Conservation (phyloP, 2,113 vertebrate genomes). For the Pluvianellus socialis region DNA sequence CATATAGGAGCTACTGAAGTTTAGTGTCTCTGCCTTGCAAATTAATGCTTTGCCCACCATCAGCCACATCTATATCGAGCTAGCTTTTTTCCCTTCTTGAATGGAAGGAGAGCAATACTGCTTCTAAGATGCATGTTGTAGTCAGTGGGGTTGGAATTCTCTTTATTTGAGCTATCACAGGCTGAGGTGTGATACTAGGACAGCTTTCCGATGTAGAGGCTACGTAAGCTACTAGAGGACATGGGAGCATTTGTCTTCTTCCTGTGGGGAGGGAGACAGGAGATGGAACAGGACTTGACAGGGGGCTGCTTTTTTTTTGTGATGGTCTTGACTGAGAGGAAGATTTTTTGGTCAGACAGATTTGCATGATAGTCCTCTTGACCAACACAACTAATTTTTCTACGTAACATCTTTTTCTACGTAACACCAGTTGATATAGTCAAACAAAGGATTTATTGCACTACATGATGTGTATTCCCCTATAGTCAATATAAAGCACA, state of each 20-base stretch:
- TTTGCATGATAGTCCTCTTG: neutral
- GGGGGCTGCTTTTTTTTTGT: neutral
- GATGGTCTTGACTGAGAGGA: neutral
- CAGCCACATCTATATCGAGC: neutral
- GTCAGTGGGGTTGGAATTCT: neutral
- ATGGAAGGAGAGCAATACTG: neutral
- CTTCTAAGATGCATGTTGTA: neutral
- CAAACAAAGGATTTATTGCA: neutral
- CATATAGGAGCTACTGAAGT: slow-evolving; percentile 11
- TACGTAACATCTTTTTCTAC: neutral
- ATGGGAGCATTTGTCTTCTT: neutral
- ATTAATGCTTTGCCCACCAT: neutral
- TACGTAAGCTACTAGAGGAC: neutral
- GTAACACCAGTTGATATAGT: neutral
- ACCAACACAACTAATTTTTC: neutral
- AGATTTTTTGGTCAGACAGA: neutral
- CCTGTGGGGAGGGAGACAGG: neutral
- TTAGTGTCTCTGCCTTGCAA: neutral
- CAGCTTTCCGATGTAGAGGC: neutral
- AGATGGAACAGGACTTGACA: neutral
- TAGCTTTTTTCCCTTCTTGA: neutral
- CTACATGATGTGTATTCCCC: rapidly evolving
- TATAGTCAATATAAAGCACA: neutral
- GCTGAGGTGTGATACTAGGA: neutral
- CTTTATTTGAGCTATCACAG: neutral